Evolutionary conservation across 2,888 invertebrate genomes (phyloP), one percentile per base, ranked within the genome.

Genomic region (Polydrusus tereticollis): DNA sequence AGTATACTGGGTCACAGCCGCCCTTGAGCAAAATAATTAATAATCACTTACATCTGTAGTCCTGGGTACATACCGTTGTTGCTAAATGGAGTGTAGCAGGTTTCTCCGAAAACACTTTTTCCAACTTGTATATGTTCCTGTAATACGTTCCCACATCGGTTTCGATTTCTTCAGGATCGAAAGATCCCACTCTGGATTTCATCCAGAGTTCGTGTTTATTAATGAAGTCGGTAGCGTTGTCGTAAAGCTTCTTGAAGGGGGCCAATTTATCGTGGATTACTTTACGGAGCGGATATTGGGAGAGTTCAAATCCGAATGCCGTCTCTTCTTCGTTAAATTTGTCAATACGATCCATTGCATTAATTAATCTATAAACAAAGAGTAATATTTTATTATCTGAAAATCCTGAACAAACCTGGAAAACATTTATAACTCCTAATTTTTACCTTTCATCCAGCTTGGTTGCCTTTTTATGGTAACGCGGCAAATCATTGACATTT

Each of bases 271-370:
- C 96, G 74, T 93, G 91, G 0, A 92, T 87, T 80, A 89, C 86
- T 84, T 95, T 94, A 73, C 97, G 88, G 74, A 94, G 88, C 0
- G 97, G 96, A 87, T 98, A 98, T 78, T 94, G 92, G 0, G 97
- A 95, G 7, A 92, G 83, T 81, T 96, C 94, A 91, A 94, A 97
- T 10, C 93, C 94, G 82, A 93, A 98, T 16, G 96, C 90, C 29
- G 89, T 87, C 83, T 98, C 98, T 83, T 98, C 98, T 82, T 92
- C 93, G 83, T 98, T 98, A 80, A 98, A 96, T 72, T 91, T 90
- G 80, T 96, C 95, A 74, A 97, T 95, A 72, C 89, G 91, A 52
- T 90, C 89, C 85, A 95, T 90, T 2, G 96, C 97, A 2, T 87
- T 84, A 52, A 91, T 86, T 72, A 96, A 87, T 82, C 92, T 89